phyloP scores from a whole-genome alignment of 2,113 vertebrate genomes.

The Rhineura floridana region DNA sequence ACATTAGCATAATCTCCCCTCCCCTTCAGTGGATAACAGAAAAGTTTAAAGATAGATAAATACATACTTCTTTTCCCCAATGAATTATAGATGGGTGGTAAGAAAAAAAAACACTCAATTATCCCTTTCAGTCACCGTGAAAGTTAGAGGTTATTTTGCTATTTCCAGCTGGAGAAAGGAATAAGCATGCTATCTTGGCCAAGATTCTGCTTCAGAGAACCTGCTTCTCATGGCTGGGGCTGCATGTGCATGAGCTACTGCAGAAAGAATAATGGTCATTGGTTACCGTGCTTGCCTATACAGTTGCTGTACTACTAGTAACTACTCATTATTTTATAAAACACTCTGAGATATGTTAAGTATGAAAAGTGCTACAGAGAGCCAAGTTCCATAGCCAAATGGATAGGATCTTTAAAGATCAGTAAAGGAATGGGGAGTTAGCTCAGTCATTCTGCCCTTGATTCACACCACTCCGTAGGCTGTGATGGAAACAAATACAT shows the following conservation, averaged over 20 bases:
- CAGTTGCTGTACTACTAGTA: not conserved
- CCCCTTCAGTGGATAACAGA: not conserved
- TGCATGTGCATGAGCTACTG: not conserved
- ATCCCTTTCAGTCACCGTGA: not conserved
- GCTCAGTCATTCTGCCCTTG: not conserved
- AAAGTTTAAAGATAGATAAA: not conserved
- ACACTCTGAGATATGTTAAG: slow-evolving; percentile 10
- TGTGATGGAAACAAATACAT: not conserved
- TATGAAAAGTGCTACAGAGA: not conserved
- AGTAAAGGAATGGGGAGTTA: not conserved
- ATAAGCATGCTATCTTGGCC: not conserved
- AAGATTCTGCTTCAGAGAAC: not conserved
- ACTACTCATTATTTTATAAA: slow-evolving; percentile 34
- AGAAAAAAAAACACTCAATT: not conserved
- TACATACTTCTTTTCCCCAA: not conserved
- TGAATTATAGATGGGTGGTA: not conserved
- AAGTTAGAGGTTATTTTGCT: not conserved
- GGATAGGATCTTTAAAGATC: slow-evolving; percentile 3
- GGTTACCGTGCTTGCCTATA: not conserved
- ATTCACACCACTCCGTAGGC: not conserved
- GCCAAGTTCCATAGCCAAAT: slow-evolving; percentile 16
- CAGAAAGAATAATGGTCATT: slow-evolving; percentile 10
- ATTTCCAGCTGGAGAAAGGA: not conserved
- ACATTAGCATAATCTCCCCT: not conserved
- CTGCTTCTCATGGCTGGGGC: not conserved